These are phyloP conservation scores for Crenuchus spilurus DNA, from an alignment of 2,797 vertebrate genomes.

Conservation along the genomic window DNA sequence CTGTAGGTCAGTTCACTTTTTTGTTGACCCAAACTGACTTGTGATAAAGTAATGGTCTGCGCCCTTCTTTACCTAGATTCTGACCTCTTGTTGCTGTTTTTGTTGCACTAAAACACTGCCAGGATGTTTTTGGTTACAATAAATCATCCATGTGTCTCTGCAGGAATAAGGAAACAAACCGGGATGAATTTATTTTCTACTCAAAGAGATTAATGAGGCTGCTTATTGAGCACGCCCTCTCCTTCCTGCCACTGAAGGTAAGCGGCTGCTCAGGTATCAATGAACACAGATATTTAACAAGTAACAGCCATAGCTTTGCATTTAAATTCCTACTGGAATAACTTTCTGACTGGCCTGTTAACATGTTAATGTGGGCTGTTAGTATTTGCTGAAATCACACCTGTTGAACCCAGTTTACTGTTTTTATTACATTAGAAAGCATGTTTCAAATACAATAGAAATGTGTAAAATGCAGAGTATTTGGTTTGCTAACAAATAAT, in stretches of 20 bases:
- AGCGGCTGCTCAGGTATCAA: constrained; percentile 18
- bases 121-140: not conserved
- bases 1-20: not conserved
- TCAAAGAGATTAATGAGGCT: constrained; percentile 93
- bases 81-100: not conserved
- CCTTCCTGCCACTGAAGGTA: constrained; percentile 89
- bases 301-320: no score
- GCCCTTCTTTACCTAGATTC: not conserved
- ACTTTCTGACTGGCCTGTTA: no score
- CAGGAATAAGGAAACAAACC: constrained; percentile 91
- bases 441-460: no score
- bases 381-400: no score
- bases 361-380: no score
- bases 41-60: not conserved
- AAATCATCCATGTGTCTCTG: constrained; percentile 16
- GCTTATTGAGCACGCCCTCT: constrained; percentile 89
- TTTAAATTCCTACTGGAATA: not conserved
- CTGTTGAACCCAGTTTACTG: no score
- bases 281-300: not conserved
- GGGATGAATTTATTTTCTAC: constrained; percentile 94
- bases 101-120: not conserved
- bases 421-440: no score
- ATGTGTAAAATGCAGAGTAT: no score
- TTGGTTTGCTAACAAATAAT: no score
- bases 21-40: not conserved